A percentile compares a stretch with the other conserved stretches of the same genome.
Evolutionary conservation across 2,113 vertebrate species (phyloP).

Genomic region (Actenoides hombroni): DNA sequence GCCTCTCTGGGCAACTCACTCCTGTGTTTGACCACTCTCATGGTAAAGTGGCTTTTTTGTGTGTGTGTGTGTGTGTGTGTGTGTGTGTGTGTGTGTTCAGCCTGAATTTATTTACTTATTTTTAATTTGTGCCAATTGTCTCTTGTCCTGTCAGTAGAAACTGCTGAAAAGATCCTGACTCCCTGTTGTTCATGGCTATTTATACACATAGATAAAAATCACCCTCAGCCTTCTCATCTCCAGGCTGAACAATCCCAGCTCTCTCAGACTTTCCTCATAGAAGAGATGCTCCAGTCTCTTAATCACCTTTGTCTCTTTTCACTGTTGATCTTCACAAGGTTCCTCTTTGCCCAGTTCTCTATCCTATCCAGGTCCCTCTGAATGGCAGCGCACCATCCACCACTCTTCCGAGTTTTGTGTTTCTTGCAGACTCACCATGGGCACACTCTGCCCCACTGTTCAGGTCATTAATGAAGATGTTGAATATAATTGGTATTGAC

Average conservation of each 20-base stretch:
- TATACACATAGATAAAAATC: background rate
- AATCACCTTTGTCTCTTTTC: background rate
- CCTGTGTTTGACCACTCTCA: background rate
- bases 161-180: background rate
- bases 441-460: background rate
- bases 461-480: background rate
- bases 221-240: background rate
- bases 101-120: no score
- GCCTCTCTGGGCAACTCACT: background rate
- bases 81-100: background rate
- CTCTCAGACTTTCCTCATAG: background rate
- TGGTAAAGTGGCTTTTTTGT: accelerated
- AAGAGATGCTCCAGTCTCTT: background rate
- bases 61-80: background rate
- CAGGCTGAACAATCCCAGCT: background rate
- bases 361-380: background rate
- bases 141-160: background rate
- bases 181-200: background rate
- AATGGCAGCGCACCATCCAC: background rate
- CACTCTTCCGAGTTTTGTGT: background rate
- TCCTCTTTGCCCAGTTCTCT: background rate
- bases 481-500: background rate
- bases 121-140: background rate
- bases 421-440: background rate
- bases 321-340: background rate